A percentile compares a stretch with the other conserved stretches of the same genome.
These are phyloP conservation scores for Diabrotica undecimpunctata DNA, from an alignment of 1,140 invertebrate species.

Conservation along the genomic window DNA sequence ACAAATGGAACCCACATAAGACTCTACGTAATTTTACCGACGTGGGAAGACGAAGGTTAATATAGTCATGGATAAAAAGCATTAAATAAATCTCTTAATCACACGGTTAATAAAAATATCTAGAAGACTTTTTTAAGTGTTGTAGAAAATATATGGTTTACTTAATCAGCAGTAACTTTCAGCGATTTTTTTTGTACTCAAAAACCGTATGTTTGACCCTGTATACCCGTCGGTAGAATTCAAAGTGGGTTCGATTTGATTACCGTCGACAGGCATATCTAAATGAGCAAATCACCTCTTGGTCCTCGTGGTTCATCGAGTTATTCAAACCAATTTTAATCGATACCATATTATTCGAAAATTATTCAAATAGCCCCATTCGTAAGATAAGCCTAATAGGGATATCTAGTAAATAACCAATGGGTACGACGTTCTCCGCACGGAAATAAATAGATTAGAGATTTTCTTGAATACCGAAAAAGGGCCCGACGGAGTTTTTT, in stretches of 20 bases:
- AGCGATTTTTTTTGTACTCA: no score
- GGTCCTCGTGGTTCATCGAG: background rate
- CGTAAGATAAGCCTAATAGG: slow-evolving; percentile 12
- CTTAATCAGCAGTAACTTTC: no score
- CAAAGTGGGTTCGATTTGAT: slow-evolving; percentile 6
- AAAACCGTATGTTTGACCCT: background rate
- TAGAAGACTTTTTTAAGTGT: no score
- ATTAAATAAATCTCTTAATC: no score
- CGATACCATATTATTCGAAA: slow-evolving; percentile 12
- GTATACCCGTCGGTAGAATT: slow-evolving; percentile 4
- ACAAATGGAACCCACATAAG: no score
- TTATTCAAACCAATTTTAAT: slow-evolving; percentile 14
- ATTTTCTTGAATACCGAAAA: background rate
- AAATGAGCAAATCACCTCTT: slow-evolving; percentile 9
- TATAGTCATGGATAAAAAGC: no score
- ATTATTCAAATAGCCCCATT: slow-evolving; percentile 15
- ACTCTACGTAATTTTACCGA: no score
- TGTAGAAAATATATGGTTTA: no score
- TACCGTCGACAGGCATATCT: slow-evolving; percentile 6
- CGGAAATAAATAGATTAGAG: background rate
- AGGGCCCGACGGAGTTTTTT: background rate
- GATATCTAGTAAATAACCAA: background rate
- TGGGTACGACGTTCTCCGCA: background rate
- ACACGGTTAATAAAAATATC: no score
- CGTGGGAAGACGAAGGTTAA: no score